These are phyloP conservation scores for Cataglyphis rosenhaueri DNA, from an alignment of 2,888 invertebrate species.

Conservation along the genomic window DNA sequence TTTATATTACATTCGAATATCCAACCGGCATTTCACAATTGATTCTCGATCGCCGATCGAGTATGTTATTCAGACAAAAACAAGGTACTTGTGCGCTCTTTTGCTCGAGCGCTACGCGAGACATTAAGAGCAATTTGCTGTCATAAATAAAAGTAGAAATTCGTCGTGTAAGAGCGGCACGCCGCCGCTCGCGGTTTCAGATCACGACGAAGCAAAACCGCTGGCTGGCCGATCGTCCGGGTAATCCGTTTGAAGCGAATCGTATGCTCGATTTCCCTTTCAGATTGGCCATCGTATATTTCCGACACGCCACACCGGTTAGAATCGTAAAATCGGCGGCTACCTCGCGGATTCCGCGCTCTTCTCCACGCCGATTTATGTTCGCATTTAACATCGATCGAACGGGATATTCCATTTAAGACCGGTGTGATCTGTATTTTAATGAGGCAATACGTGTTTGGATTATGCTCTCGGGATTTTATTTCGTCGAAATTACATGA, in stretches of 20 bases:
- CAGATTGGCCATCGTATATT: constrained; percentile 74
- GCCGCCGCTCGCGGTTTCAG: constrained; percentile 65
- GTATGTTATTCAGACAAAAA: constrained; percentile 9
- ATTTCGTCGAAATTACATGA: background rate
- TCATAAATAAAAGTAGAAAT: constrained; percentile 67
- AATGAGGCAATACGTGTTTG: background rate
- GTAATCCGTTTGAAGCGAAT: constrained; percentile 72
- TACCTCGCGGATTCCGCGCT: constrained; percentile 46
- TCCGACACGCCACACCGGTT: constrained; percentile 62
- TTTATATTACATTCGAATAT: background rate
- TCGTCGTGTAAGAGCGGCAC: constrained; percentile 3
- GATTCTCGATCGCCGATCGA: background rate
- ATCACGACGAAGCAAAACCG: constrained; percentile 68
- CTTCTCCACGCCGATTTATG: constrained; percentile 1
- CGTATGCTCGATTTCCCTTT: constrained; percentile 77
- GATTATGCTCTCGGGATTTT: background rate
- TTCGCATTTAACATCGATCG: constrained; percentile 10
- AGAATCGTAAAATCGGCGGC: constrained; percentile 70
- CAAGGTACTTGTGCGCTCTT: background rate
- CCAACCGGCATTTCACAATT: background rate
- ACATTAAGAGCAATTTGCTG: constrained; percentile 59
- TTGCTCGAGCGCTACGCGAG: constrained; percentile 27
- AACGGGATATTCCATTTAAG: constrained; percentile 19
- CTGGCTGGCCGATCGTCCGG: constrained; percentile 67
- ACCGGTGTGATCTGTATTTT: background rate